These are phyloP conservation scores for Myopa testacea DNA, from an alignment of 2,888 invertebrate species.

Conservation along the genomic window DNA sequence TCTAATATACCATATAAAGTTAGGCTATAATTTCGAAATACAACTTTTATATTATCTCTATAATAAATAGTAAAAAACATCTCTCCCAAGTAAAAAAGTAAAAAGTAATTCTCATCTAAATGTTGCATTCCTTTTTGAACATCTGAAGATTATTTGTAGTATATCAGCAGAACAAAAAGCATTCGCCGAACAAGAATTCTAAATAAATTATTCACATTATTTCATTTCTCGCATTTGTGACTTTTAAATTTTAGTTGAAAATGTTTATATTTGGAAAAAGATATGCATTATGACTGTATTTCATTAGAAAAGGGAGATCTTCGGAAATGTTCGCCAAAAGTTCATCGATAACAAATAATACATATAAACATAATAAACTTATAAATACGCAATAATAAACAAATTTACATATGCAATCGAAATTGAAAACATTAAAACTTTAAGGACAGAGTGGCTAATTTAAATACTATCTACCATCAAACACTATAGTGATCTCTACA, in stretches of 20 bases:
- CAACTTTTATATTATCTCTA: conserved; percentile 33
- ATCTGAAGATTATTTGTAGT: conserved; percentile 15
- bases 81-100: conserved; percentile 22
- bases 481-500: too few species aligned
- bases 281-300: too few species aligned
- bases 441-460: too few species aligned
- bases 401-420: too few species aligned
- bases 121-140: conserved; percentile 32
- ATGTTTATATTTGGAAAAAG: not conserved
- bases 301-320: too few species aligned
- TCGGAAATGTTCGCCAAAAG: too few species aligned
- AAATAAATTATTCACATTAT: conserved; percentile 26
- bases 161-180: not conserved
- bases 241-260: not conserved
- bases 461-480: too few species aligned
- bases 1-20: conserved; percentile 21
- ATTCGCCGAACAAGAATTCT: conserved; percentile 9
- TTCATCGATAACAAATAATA: too few species aligned
- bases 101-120: conserved; percentile 20
- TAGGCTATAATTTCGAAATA: conserved; percentile 34
- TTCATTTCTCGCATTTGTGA: conserved; percentile 10
- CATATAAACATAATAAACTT: too few species aligned
- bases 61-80: not conserved
- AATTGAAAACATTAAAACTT: too few species aligned
- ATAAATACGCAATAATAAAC: too few species aligned